phyloP scores from a whole-genome alignment of 64 coral and sea anemone genomes.

The Montipora capricornis region DNA sequence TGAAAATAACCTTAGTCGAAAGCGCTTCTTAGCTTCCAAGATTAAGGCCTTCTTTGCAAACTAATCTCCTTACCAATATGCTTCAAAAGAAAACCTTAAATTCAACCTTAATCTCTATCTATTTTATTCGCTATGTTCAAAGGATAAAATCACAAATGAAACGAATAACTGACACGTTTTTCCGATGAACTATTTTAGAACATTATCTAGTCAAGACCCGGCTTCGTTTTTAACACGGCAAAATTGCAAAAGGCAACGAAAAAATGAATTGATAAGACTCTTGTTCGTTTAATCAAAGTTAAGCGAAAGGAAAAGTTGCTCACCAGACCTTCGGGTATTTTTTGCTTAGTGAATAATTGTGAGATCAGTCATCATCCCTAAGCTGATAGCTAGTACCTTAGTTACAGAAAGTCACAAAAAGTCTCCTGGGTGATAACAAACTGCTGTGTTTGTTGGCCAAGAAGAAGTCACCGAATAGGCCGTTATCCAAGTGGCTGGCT shows the following conservation, averaged over 20 bases:
- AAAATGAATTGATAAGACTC: neutral
- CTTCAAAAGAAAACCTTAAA: neutral
- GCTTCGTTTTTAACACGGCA: neutral
- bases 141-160: neutral
- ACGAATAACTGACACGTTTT: neutral
- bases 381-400: neutral
- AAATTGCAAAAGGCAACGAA: neutral
- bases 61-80: too few relatives aligned
- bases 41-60: too few relatives aligned
- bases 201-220: neutral
- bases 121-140: neutral
- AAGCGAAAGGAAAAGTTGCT: neutral
- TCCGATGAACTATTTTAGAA: neutral
- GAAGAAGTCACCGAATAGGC: neutral
- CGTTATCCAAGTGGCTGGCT: constrained; percentile 54
- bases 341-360: neutral
- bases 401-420: neutral
- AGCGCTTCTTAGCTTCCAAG: too few relatives aligned
- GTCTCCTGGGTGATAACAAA: neutral
- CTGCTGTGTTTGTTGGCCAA: constrained; percentile 20
- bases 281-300: too few relatives aligned
- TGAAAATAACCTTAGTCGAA: too few relatives aligned
- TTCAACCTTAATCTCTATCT: neutral
- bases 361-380: neutral
- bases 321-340: neutral